A percentile compares a stretch with the other conserved stretches of the same genome.
Conservation (phyloP, 1,140 invertebrate species). For the Drosophila equinoxialis region DNA sequence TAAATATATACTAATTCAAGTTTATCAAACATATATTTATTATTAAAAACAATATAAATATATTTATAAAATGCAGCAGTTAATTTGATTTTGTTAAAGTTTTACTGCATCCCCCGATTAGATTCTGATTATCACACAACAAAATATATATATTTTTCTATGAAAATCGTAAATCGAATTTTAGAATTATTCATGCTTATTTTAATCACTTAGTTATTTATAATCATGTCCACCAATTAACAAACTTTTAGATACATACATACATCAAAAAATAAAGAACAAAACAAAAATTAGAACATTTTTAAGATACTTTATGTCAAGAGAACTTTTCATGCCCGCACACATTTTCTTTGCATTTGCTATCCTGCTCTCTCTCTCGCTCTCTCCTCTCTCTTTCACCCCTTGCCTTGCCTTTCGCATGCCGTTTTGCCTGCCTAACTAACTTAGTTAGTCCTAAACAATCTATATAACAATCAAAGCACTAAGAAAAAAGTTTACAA, state of each 20-base stretch:
- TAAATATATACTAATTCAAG: neutral
- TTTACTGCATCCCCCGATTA: conserved; percentile 10
- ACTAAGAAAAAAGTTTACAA: no score
- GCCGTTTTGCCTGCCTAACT: neutral
- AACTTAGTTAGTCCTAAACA: neutral
- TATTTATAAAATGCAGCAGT: conserved; percentile 1
- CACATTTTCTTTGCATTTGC: neutral
- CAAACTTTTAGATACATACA: neutral
- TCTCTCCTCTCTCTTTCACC: no score
- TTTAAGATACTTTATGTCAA: neutral
- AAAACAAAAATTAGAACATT: neutral
- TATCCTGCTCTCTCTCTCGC: neutral
- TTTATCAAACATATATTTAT: neutral
- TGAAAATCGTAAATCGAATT: neutral
- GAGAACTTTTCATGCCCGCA: neutral
- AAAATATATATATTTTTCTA: neutral
- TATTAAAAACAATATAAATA: neutral
- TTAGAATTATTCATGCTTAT: conserved; percentile 11
- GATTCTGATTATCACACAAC: neutral
- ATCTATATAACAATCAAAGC: no score
- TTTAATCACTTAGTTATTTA: conserved; percentile 4
- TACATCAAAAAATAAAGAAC: neutral
- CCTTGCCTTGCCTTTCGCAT: neutral
- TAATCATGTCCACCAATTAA: neutral
- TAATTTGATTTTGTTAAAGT: conserved; percentile 13